A percentile compares a stretch with the other conserved stretches of the same genome.
Conservation (phyloP, 2,888 invertebrate species). For the Chymomyza caudatula region DNA sequence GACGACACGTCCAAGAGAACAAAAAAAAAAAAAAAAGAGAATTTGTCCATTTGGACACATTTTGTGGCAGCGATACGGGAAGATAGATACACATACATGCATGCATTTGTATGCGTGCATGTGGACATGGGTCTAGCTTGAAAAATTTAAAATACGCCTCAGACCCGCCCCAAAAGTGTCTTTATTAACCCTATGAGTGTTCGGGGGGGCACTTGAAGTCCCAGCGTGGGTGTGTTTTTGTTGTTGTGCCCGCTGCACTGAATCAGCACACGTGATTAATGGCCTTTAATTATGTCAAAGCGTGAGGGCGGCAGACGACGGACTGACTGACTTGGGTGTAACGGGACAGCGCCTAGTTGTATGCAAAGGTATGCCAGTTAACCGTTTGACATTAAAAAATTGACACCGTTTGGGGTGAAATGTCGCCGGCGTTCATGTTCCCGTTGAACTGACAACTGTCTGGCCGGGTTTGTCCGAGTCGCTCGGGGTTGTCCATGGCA, state of each 20-base stretch:
- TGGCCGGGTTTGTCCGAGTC: slow-evolving; percentile 38
- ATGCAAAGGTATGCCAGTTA: slow-evolving; percentile 63
- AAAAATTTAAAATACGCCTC: slow-evolving; percentile 21
- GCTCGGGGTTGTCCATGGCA: neutral
- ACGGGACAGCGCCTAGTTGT: neutral
- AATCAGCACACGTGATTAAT: slow-evolving; percentile 78
- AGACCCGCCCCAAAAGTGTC: slow-evolving; percentile 51
- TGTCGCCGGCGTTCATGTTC: slow-evolving; percentile 66
- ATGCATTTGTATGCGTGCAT: too few species aligned
- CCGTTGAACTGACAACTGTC: slow-evolving; percentile 60
- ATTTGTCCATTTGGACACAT: slow-evolving; percentile 59
- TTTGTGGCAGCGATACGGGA: slow-evolving; percentile 40
- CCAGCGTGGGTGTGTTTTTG: neutral
- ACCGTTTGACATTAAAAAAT: slow-evolving; percentile 72
- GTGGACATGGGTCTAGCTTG: slow-evolving; percentile 10
- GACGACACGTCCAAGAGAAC: slow-evolving; percentile 41
- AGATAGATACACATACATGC: slow-evolving; percentile 10
- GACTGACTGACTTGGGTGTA: slow-evolving; percentile 30
- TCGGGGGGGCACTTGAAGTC: neutral
- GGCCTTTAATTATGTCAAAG: slow-evolving; percentile 78
- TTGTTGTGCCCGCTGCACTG: slow-evolving; percentile 51
- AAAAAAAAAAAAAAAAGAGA: slow-evolving; percentile 55
- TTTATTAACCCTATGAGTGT: slow-evolving; percentile 60
- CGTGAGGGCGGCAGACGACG: slow-evolving; percentile 41
- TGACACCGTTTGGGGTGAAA: slow-evolving; percentile 76